These are phyloP conservation scores for Dorcus parallelipipedus DNA, from an alignment of 2,888 invertebrate species.

Conservation along the genomic window DNA sequence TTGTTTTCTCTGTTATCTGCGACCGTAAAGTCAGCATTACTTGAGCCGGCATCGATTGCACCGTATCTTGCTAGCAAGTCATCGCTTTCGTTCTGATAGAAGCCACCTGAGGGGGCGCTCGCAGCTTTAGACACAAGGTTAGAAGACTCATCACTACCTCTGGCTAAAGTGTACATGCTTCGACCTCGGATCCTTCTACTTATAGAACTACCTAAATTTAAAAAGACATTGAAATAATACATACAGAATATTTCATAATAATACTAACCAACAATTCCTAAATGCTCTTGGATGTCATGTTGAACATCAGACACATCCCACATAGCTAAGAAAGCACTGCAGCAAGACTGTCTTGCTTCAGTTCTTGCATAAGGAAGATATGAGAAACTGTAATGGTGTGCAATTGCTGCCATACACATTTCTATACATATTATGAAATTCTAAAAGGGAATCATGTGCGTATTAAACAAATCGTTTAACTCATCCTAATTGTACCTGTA, in stretches of 20 bases:
- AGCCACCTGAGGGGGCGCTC: slow-evolving; percentile 36
- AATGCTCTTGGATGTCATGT: slow-evolving; percentile 87
- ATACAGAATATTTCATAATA: background rate
- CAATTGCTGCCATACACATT: slow-evolving; percentile 95
- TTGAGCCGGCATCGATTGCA: slow-evolving; percentile 31
- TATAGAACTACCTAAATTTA: slow-evolving; percentile 62
- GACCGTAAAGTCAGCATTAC: no score
- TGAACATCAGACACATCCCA: slow-evolving; percentile 96
- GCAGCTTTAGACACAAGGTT: slow-evolving; percentile 36
- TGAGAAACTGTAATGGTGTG: slow-evolving; percentile 95
- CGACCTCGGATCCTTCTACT: slow-evolving; percentile 76
- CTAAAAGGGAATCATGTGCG: slow-evolving; percentile 51
- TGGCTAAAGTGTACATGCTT: slow-evolving; percentile 69
- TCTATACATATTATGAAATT: slow-evolving; percentile 96
- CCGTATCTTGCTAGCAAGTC: slow-evolving; percentile 43
- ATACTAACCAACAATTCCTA: slow-evolving; percentile 78
- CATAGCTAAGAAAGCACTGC: slow-evolving; percentile 84
- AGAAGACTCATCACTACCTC: slow-evolving; percentile 60
- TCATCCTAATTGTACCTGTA: slow-evolving; percentile 57
- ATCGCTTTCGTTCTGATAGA: slow-evolving; percentile 42
- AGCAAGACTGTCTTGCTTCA: slow-evolving; percentile 53
- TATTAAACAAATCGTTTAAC: slow-evolving; percentile 4
- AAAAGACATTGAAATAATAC: background rate
- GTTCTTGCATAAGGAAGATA: slow-evolving; percentile 75
- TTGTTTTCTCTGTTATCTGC: no score